Conservation (phyloP, 2,888 invertebrate species). For the Muscina levida region DNA sequence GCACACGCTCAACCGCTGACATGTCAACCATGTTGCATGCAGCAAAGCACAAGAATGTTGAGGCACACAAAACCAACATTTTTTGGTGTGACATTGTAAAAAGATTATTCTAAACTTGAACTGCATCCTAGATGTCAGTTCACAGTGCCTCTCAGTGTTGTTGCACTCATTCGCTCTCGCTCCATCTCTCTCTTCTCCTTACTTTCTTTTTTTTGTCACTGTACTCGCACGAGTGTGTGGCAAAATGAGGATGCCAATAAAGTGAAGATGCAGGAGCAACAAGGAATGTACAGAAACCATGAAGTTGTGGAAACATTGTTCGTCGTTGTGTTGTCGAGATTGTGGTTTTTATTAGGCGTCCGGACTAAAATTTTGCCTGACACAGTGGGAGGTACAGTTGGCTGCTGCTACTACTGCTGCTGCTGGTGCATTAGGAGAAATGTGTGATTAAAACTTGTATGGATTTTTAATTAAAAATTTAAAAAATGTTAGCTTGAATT, state of each 20-base stretch:
- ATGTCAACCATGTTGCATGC: constrained; percentile 1
- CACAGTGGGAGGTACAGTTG: neutral
- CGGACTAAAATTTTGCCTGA: neutral
- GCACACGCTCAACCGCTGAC: constrained; percentile 30
- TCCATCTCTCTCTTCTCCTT: too few species aligned
- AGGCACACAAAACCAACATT: constrained; percentile 29
- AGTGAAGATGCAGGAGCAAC: constrained; percentile 28
- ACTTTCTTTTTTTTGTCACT: neutral
- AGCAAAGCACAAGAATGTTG: neutral
- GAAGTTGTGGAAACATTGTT: constrained; percentile 19
- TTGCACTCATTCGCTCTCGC: neutral
- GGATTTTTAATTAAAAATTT: constrained; percentile 31
- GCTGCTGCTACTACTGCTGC: too few species aligned
- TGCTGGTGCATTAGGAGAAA: neutral
- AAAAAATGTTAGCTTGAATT: neutral
- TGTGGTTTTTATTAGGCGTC: constrained; percentile 30
- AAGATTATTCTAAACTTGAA: constrained; percentile 59
- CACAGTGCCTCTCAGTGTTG: neutral
- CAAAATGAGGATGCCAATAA: constrained; percentile 47
- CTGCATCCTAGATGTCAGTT: neutral
- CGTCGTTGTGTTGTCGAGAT: constrained; percentile 46
- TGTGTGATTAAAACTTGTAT: constrained; percentile 35
- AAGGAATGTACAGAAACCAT: constrained; percentile 17
- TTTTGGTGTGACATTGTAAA: constrained; percentile 48
- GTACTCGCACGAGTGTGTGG: neutral